These are phyloP conservation scores for Anisognathus igniventris DNA, from an alignment of 2,797 vertebrate genomes.

Conservation along the genomic window DNA sequence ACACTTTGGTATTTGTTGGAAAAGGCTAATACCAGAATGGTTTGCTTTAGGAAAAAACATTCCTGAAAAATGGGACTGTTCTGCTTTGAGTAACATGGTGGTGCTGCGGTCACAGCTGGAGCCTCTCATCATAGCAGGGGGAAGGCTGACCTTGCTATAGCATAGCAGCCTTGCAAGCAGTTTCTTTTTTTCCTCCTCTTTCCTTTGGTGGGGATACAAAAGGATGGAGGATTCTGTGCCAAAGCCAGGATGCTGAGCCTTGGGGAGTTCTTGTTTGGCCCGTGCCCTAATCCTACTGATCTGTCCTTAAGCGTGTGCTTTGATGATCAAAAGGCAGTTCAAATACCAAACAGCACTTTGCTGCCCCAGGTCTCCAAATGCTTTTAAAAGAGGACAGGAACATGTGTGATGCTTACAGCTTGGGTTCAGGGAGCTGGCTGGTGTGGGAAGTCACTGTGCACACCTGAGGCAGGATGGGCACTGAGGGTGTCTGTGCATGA, in stretches of 20 bases:
- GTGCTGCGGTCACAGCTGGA: background rate
- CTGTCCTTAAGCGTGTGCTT: background rate
- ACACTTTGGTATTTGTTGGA: background rate
- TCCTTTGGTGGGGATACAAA: background rate
- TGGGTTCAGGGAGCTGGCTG: background rate
- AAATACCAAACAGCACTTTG: background rate
- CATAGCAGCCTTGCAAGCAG: background rate
- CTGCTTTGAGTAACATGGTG: background rate
- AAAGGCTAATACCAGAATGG: background rate
- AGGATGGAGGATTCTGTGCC: background rate
- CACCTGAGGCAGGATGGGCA: background rate
- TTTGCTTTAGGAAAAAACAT: background rate
- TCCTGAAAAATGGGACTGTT: background rate
- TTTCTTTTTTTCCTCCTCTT: background rate
- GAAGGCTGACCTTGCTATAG: background rate
- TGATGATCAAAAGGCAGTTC: background rate
- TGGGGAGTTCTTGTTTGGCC: background rate
- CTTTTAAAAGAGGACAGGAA: background rate
- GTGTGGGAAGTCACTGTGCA: background rate
- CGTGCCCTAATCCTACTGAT: background rate
- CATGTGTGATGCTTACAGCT: accelerated
- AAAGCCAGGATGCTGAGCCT: background rate
- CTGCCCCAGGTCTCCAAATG: background rate
- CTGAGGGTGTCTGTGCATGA: accelerated
- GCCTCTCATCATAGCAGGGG: background rate